A percentile compares a stretch with the other conserved stretches of the same genome.
These are phyloP conservation scores for Malaclemys terrapin DNA, from an alignment of 2,113 vertebrate genomes.

Conservation along the genomic window DNA sequence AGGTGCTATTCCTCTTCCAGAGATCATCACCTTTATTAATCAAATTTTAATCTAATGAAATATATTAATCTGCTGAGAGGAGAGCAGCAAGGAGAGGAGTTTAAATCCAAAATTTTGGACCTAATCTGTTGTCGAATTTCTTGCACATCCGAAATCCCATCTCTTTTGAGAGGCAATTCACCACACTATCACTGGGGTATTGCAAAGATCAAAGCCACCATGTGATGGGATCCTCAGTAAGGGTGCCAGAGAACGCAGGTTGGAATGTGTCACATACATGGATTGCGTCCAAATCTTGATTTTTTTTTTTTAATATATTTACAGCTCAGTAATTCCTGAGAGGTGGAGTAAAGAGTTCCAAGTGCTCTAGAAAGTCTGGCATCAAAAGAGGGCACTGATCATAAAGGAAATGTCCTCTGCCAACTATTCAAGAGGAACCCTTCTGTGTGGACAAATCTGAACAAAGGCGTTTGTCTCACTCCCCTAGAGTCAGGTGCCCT, in stretches of 20 bases:
- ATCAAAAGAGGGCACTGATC: background rate
- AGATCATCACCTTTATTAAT: background rate
- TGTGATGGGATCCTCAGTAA: background rate
- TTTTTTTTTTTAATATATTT: background rate
- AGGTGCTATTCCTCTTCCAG: background rate
- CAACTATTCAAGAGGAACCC: fast-evolving
- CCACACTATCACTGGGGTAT: background rate
- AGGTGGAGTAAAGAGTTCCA: background rate
- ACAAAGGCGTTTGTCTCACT: background rate
- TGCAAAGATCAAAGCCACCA: background rate
- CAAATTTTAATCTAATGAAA: background rate
- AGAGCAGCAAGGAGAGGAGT: background rate
- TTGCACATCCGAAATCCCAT: background rate
- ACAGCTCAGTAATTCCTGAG: background rate
- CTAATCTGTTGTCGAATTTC: background rate
- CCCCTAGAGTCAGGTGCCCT: no score
- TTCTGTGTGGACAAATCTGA: background rate
- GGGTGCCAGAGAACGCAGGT: background rate
- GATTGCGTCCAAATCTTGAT: background rate
- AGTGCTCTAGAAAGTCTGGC: background rate
- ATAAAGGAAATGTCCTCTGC: background rate
- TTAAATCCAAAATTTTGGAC: background rate
- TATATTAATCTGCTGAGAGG: background rate
- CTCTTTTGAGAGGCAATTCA: background rate
- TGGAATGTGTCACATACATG: background rate